phyloP scores from a whole-genome alignment of 1,140 invertebrate genomes.

The Calosoma granatense region DNA sequence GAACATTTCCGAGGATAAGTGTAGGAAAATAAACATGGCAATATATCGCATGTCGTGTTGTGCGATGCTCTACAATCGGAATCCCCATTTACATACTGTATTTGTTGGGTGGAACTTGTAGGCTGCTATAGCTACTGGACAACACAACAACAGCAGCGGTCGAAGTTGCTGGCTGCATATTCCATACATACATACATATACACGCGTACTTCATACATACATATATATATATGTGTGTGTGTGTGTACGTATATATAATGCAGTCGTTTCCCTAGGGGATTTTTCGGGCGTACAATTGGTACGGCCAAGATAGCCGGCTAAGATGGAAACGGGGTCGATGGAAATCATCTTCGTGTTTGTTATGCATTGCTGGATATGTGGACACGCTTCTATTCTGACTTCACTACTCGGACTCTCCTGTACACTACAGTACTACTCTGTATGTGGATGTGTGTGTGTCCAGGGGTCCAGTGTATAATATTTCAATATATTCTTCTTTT shows the following conservation, averaged over 20 bases:
- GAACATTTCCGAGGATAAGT: slow-evolving; percentile 7
- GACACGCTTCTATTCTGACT: slow-evolving; percentile 16
- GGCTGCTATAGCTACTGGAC: no score
- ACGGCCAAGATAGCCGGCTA: neutral
- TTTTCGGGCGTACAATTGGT: slow-evolving; percentile 2
- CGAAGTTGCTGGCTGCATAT: neutral
- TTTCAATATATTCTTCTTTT: slow-evolving; percentile 27
- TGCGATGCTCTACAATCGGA: neutral
- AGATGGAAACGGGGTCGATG: neutral
- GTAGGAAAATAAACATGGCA: slow-evolving; percentile 1
- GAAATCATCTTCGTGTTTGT: slow-evolving; percentile 22
- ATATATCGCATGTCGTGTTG: neutral
- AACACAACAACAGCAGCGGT: neutral
- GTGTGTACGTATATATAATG: neutral
- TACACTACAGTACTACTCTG: no score
- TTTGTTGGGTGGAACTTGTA: neutral
- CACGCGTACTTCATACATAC: neutral
- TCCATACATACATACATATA: neutral
- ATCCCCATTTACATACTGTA: slow-evolving; percentile 7
- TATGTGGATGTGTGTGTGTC: neutral
- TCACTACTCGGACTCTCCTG: no score
- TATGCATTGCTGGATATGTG: slow-evolving; percentile 29
- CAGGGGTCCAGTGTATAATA: slow-evolving; percentile 24
- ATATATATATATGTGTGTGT: neutral
- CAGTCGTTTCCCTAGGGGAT: neutral